A percentile compares a stretch with the other conserved stretches of the same genome.
Conservation (phyloP, 37 sponge, comb jelly and placozoan species). For the Bolinopsis microptera region DNA sequence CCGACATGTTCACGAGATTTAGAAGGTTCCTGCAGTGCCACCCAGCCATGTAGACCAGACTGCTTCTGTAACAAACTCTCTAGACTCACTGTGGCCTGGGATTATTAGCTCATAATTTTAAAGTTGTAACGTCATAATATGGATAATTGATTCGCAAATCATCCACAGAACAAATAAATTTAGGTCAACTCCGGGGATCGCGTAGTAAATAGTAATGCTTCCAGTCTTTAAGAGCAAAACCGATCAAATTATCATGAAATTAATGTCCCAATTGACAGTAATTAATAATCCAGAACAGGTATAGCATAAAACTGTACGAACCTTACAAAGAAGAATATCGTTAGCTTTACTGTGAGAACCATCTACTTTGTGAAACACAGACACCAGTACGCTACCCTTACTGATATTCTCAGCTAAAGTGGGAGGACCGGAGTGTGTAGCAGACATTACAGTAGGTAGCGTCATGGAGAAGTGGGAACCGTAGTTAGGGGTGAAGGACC, state of each 20-base stretch:
- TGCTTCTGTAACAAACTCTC: constrained; percentile 10
- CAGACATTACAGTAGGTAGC: constrained; percentile 55
- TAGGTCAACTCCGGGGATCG: no score
- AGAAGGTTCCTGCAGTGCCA: not conserved
- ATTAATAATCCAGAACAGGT: no score
- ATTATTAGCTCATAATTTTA: no score
- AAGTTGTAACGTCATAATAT: no score
- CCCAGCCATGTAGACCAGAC: constrained; percentile 34
- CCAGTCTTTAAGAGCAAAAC: no score
- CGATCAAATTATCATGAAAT: no score
- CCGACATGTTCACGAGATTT: not conserved
- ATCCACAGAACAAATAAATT: no score
- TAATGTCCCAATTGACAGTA: no score
- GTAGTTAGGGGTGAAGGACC: constrained; percentile 54
- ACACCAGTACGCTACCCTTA: constrained; percentile 12
- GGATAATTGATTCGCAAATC: no score
- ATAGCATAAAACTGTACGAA: no score
- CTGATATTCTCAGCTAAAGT: constrained; percentile 54
- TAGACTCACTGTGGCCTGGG: constrained; percentile 4
- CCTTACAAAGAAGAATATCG: constrained; percentile 51
- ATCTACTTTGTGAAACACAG: constrained; percentile 37
- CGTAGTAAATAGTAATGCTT: no score
- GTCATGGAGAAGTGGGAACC: constrained; percentile 55
- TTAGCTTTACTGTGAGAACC: not conserved
- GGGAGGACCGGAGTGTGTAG: constrained; percentile 47